phyloP scores from a whole-genome alignment of 1,140 invertebrate genomes.

The Drosophila pectinifera region DNA sequence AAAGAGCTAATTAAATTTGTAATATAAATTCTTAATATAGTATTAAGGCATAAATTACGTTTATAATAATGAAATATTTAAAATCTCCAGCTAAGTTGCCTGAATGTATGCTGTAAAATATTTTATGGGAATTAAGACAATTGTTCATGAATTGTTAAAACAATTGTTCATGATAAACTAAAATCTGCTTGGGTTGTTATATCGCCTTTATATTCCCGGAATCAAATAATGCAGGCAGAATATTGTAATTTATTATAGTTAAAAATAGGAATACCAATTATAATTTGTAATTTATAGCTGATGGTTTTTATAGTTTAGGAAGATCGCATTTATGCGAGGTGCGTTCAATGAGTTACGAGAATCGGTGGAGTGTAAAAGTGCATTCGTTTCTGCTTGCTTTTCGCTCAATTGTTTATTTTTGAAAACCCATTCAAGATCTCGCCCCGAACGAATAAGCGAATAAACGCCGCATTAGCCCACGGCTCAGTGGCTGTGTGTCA shows the following conservation, averaged over 20 bases:
- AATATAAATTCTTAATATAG: too few relatives aligned
- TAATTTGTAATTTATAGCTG: background rate
- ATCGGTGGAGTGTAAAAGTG: conserved; percentile 30
- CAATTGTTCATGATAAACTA: too few relatives aligned
- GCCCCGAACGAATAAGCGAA: conserved; percentile 1
- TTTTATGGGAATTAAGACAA: too few relatives aligned
- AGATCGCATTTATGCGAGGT: conserved; percentile 31
- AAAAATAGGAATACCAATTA: background rate
- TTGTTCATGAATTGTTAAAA: too few relatives aligned
- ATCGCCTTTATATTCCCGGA: too few relatives aligned
- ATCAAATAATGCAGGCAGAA: background rate
- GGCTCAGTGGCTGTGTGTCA: conserved; percentile 39
- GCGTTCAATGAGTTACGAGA: conserved; percentile 28
- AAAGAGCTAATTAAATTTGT: too few relatives aligned
- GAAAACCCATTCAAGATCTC: conserved; percentile 31
- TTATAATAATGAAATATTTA: too few relatives aligned
- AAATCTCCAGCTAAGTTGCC: too few relatives aligned
- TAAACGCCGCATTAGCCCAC: conserved; percentile 45
- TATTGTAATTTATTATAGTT: background rate
- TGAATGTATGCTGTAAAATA: too few relatives aligned
- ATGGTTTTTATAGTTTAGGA: conserved; percentile 9
- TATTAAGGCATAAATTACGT: too few relatives aligned
- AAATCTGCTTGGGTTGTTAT: too few relatives aligned
- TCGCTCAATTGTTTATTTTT: conserved; percentile 12
- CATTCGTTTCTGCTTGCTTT: conserved; percentile 5